phyloP scores from a whole-genome alignment of 2,797 vertebrate species.

The Ctenosaura bakeri region DNA sequence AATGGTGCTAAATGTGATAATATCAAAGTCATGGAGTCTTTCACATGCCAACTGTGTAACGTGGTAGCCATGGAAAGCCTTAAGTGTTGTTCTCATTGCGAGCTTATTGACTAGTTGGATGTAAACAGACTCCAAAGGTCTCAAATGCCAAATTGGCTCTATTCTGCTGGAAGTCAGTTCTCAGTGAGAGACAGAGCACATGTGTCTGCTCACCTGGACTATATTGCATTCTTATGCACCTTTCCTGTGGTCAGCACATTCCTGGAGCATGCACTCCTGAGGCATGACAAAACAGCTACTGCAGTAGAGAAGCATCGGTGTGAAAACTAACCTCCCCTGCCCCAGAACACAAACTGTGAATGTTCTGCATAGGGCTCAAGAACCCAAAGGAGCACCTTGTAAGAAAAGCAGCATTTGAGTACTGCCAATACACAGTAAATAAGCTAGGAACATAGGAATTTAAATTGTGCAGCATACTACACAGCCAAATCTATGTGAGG shows the following conservation, averaged over 20 bases:
- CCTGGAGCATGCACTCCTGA: not conserved
- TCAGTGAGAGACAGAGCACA: too few relatives aligned
- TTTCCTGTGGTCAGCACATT: too few relatives aligned
- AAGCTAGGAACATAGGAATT: constrained; percentile 1
- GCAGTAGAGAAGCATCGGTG: not conserved
- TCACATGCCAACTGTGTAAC: not conserved
- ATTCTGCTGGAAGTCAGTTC: not conserved
- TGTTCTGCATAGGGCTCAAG: not conserved
- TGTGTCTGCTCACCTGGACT: not conserved
- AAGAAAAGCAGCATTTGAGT: not conserved
- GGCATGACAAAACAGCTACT: not conserved
- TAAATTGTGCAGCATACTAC: rapidly evolving
- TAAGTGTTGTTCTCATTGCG: not conserved
- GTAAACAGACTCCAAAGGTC: not conserved
- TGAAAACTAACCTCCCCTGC: not conserved
- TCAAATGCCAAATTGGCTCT: not conserved
- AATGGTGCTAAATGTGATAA: constrained; percentile 5
- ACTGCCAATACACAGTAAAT: not conserved
- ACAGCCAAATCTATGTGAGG: rapidly evolving
- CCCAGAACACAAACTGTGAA: not conserved
- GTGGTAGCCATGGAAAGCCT: not conserved
- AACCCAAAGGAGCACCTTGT: not conserved
- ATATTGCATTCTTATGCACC: not conserved
- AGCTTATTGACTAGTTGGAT: not conserved
- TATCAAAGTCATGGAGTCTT: not conserved